phyloP scores from a whole-genome alignment of 2,113 vertebrate genomes.

The Phaethon lepturus region DNA sequence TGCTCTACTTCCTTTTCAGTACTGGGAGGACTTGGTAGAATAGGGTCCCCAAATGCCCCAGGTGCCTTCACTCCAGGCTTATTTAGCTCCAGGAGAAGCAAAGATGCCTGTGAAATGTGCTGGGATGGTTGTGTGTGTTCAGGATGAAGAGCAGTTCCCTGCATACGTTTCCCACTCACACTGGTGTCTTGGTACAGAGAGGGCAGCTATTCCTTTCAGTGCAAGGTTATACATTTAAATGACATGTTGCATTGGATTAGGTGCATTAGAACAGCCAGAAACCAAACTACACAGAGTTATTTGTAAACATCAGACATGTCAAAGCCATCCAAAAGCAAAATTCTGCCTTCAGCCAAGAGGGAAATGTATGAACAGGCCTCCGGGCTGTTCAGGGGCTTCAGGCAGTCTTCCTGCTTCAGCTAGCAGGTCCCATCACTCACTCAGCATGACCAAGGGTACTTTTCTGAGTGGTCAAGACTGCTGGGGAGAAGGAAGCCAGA shows the following conservation, averaged over 20 bases:
- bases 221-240: background rate
- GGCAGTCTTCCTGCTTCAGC: background rate
- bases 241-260: background rate
- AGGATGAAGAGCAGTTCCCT: background rate
- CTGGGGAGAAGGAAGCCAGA: background rate
- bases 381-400: background rate
- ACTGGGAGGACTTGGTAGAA: background rate
- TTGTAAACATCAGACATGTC: background rate
- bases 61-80: background rate
- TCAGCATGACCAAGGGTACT: background rate
- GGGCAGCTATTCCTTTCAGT: background rate
- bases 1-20: background rate
- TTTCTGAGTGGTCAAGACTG: background rate
- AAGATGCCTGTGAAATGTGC: background rate
- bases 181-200: background rate
- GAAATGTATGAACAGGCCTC: background rate
- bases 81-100: background rate
- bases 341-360: background rate
- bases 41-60: background rate
- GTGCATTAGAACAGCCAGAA: background rate
- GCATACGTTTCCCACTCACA: fast-evolving
- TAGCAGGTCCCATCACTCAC: background rate
- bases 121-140: too few relatives aligned
- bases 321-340: background rate
- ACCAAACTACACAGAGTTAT: background rate